Evolutionary conservation across 2,797 vertebrate genomes (phyloP), one percentile per base, ranked within the genome.

Genomic region (Loriculus beryllinus): DNA sequence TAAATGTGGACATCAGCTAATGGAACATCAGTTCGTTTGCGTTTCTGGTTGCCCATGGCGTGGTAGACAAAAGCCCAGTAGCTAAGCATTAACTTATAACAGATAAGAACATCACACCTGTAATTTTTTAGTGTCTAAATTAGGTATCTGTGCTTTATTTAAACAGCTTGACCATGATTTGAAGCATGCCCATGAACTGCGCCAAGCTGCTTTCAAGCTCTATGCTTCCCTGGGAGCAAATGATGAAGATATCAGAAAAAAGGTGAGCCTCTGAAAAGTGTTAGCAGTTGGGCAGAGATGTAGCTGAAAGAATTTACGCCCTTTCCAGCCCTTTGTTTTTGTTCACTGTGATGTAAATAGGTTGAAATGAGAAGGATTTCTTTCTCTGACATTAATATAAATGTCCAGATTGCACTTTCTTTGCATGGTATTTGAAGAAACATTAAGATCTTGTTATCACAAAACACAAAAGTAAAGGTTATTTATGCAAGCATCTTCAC

Each of bases 221-320:
- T 99, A 99, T 63, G 99, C 99, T 26, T 99, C 99, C 3, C 98
- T 99, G 15, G 99, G 99, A 95, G 99, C 99, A 63, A 99, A 99
- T 16, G 99, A 99, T 37, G 99, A 99, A 98, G 99, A 99, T 98
- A 99, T 99, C 92, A 98, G 99, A 89, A 99, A 99, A 97, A 99
- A 99, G 99, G 99, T 99, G 94, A 97, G 97, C 93, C 88, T 87
- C 79, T 84, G 91, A 92, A 89, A 91, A 96, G 43, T 88, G 75
- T 72, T 92, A 90, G 85, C 68, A 37, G 57, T 86, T 85, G 91
- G 75, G 70, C 95, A 92, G n/a, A 85, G 95, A 92, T 57, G 52
- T 51, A 84, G 91, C 95, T 97, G 95, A 43, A 91, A 93, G 70
- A 35, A 1, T 10, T 14, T 31, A 12, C 31, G 23, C 10, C 28